Percentiles rank a stretch among this genome's conserved stretches.
These are phyloP conservation scores for Diprion similis DNA, from an alignment of 1,140 invertebrate genomes.

Conservation along the genomic window DNA sequence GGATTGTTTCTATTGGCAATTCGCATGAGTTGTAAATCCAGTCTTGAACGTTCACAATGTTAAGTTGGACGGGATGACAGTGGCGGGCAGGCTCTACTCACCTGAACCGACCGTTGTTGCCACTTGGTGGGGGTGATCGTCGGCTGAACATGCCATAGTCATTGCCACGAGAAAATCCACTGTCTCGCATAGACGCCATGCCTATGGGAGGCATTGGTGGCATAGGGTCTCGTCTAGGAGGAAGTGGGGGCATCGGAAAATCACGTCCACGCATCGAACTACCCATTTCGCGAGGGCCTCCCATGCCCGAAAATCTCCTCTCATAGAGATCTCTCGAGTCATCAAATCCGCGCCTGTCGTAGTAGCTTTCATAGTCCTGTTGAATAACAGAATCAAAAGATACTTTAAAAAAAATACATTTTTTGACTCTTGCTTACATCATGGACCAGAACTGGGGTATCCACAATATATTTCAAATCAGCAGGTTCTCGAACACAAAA, in stretches of 20 bases:
- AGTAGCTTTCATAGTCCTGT: conserved; percentile 83
- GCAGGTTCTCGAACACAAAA: no score
- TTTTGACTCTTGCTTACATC: neutral
- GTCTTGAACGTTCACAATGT: conserved; percentile 56
- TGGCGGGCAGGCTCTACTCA: conserved; percentile 44
- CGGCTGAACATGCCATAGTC: conserved; percentile 86
- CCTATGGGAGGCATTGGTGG: conserved; percentile 70
- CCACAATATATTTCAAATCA: neutral
- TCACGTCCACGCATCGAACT: conserved; percentile 67
- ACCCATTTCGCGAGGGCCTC: conserved; percentile 67
- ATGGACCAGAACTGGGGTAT: conserved; percentile 5
- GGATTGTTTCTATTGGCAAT: neutral
- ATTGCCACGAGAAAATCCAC: conserved; percentile 61
- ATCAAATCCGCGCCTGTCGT: conserved; percentile 76
- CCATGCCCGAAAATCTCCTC: conserved; percentile 74
- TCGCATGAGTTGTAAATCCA: conserved; percentile 46
- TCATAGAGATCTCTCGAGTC: conserved; percentile 80
- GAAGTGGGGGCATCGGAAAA: conserved; percentile 67
- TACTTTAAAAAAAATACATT: conserved; percentile 14
- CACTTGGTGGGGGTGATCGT: conserved; percentile 71
- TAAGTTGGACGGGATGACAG: conserved; percentile 49
- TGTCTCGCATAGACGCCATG: conserved; percentile 64
- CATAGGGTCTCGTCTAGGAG: conserved; percentile 69
- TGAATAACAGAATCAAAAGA: conserved; percentile 22
- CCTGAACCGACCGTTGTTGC: conserved; percentile 63